phyloP scores from a whole-genome alignment of 2,888 invertebrate species.

The Tachina fera region DNA sequence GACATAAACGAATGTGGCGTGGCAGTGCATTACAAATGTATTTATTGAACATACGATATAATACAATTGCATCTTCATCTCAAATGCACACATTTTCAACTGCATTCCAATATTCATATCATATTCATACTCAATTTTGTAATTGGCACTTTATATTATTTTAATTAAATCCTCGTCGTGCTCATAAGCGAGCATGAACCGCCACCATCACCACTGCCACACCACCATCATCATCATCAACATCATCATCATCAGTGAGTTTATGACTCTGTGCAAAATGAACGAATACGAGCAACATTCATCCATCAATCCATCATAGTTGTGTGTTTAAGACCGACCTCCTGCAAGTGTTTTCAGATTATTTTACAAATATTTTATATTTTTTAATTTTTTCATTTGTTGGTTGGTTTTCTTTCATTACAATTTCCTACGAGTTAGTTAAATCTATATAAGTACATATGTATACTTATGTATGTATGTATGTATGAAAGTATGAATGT shows the following conservation, averaged over 20 bases:
- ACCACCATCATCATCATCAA: neutral
- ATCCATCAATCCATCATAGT: conserved; percentile 35
- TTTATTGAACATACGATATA: conserved; percentile 28
- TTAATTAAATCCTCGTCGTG: conserved; percentile 66
- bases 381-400: conserved; percentile 24
- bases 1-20: neutral
- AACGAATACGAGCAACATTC: neutral
- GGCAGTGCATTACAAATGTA: conserved; percentile 8
- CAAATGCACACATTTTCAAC: conserved; percentile 70
- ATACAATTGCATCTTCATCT: conserved; percentile 65
- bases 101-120: conserved; percentile 71
- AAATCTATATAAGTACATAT: too few relatives aligned
- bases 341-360: conserved; percentile 65
- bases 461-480: neutral
- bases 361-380: conserved; percentile 41
- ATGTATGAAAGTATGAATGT: neutral
- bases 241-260: neutral
- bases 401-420: conserved; percentile 17
- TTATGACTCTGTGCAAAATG: neutral
- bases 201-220: neutral
- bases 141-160: conserved; percentile 71
- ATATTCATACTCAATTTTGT: conserved; percentile 70
- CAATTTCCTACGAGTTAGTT: conserved; percentile 34
- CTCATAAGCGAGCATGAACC: conserved; percentile 19
- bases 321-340: conserved; percentile 63